Base-by-base conservation (phyloP, 2,113 vertebrate species). In the Heterotis niloticus region DNA sequence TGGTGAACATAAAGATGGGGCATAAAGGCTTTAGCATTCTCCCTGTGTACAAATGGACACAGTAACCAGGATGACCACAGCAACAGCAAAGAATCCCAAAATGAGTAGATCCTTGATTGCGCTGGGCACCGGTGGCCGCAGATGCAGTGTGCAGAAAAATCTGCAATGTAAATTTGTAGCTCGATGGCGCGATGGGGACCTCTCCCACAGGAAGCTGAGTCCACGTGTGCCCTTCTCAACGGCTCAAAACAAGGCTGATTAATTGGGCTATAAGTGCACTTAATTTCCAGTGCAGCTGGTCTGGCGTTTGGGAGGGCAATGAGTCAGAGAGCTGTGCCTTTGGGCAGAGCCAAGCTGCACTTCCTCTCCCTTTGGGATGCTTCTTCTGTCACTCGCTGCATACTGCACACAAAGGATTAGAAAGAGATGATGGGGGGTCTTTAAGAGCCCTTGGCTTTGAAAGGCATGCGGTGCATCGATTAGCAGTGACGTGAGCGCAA, bases 271-370 rank as follows among this genome's bases (percentile, higher is more conserved):
- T 60, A 56, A 78, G 76, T 70, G 66, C 54, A 29, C 54, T 78
- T 69, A 56, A 59, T 29, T 70, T 59, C 12, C 34, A 52, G 24
- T 68, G 65, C 66, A 78, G 77, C 77, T 70, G 77, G 17, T 26
- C 52, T 69, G 65, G 65, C 77, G 14, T 17, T 17, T 10, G 62
- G 51, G 68, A 62, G 59, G 59, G 51, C 18, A n/a, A 64, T 56
- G 34, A 52, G 60, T 64, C 75, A n/a, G 29, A 17, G 13, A 1
- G 14, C n/a, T 0, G n/a, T 29, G 24, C 16, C 74, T n/a, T 62
- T 76, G 56, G 18, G 57, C 1, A 16, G 44, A 51, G 76, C 76
- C 76, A 23, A 28, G 24, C 23, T 9, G 18, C 65, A 52, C 65
- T 34, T 28, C 44, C 66, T 76, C 20, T 71, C 72, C 20, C 66